These are phyloP conservation scores for Phyllostomus discolor DNA, from an alignment of 2,113 vertebrate species.

Conservation along the genomic window DNA sequence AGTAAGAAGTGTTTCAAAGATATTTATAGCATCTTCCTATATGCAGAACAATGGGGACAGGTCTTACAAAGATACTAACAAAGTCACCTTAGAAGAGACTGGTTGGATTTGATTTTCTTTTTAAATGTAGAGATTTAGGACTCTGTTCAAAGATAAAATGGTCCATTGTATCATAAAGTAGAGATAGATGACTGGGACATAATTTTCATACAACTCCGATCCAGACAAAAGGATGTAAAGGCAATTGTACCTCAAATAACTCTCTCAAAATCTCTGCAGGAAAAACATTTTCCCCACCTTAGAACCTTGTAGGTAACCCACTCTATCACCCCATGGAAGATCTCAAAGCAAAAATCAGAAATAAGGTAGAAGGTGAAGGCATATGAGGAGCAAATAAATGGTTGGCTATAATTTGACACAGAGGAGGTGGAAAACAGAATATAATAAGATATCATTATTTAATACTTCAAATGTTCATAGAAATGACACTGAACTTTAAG, in stretches of 20 bases:
- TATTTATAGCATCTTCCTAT: not conserved
- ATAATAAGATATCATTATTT: not conserved
- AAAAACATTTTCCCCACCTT: not conserved
- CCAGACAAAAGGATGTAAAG: not conserved
- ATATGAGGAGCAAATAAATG: not conserved
- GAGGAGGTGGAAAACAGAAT: not conserved
- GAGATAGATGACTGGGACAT: not conserved
- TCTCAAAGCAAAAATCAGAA: not conserved
- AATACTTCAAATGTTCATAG: not conserved
- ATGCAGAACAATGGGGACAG: not conserved
- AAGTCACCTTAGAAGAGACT: not conserved
- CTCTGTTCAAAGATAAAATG: not conserved
- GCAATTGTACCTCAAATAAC: not conserved
- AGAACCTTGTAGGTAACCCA: not conserved
- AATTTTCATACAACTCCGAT: not conserved
- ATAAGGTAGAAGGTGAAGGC: not conserved
- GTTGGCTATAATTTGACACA: not conserved
- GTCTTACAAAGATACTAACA: not conserved
- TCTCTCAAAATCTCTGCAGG: not conserved
- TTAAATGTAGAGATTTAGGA: not conserved
- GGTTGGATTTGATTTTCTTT: not conserved
- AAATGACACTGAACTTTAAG: not conserved
- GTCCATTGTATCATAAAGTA: not conserved
- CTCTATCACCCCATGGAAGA: not conserved
- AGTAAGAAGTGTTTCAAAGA: constrained; percentile 16